phyloP scores from a whole-genome alignment of 2,113 vertebrate genomes.

The Pycnonotus jocosus region DNA sequence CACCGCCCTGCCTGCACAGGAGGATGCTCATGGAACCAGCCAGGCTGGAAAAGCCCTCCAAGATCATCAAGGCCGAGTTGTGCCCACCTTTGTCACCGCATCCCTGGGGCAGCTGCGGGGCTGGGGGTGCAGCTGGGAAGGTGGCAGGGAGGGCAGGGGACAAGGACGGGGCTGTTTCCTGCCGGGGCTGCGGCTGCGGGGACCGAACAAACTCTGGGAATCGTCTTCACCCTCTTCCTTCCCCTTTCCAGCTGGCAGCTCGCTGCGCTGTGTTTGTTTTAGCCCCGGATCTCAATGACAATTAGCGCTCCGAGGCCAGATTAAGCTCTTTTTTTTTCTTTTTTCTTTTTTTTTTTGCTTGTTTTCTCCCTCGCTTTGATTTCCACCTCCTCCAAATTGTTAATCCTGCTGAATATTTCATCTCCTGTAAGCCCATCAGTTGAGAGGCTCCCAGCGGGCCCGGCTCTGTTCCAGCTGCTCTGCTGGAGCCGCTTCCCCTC shows the following conservation, averaged over 20 bases:
- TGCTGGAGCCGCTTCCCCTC: not conserved
- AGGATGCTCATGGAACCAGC: no score
- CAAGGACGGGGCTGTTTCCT: not conserved
- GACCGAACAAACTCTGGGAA: not conserved
- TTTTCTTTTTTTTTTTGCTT: slow-evolving; percentile 5
- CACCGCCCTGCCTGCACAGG: no score
- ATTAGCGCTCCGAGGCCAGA: not conserved
- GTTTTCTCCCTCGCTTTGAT: slow-evolving; percentile 42
- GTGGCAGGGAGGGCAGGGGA: not conserved
- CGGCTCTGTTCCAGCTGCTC: not conserved
- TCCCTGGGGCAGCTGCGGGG: not conserved
- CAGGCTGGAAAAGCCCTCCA: no score
- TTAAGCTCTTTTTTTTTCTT: not conserved
- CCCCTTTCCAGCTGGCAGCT: not conserved
- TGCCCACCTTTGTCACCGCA: no score
- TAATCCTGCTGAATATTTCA: slow-evolving; percentile 56
- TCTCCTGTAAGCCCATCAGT: not conserved
- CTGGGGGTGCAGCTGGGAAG: fast-evolving
- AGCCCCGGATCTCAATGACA: slow-evolving; percentile 1
- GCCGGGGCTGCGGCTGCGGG: not conserved
- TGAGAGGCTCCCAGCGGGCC: not conserved
- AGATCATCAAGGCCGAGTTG: no score
- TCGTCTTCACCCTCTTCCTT: not conserved
- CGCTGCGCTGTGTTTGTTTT: not conserved
- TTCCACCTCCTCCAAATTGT: slow-evolving; percentile 51